Evolutionary conservation across 2,888 invertebrate genomes (phyloP).

Genomic region (Drosophila bunnanda): DNA sequence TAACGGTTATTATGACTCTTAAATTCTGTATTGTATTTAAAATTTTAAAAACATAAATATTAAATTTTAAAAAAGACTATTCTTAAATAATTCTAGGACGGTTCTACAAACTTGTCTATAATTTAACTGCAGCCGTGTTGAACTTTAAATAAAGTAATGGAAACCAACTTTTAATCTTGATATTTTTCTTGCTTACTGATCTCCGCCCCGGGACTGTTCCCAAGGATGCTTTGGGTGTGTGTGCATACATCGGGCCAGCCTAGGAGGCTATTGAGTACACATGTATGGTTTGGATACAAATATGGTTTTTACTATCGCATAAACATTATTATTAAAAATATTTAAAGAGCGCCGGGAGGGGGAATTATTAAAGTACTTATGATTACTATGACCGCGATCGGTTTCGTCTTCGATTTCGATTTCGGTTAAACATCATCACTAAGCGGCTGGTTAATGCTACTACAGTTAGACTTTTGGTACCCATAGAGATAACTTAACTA

Average conservation of each 20-base stretch:
- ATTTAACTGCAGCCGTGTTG: too few species aligned
- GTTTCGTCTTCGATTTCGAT: constrained; percentile 13
- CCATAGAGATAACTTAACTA: constrained; percentile 53
- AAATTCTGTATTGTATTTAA: too few species aligned
- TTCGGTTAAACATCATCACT: constrained; percentile 42
- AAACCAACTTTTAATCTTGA: too few species aligned
- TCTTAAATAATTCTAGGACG: too few species aligned
- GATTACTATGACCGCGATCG: constrained; percentile 45
- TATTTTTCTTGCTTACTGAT: too few species aligned
- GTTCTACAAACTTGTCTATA: too few species aligned
- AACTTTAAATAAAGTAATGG: too few species aligned
- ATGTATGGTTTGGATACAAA: constrained; percentile 23
- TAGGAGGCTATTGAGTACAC: constrained; percentile 32
- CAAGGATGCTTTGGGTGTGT: constrained; percentile 21
- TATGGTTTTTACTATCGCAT: constrained; percentile 34
- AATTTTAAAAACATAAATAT: too few species aligned
- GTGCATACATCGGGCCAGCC: constrained; percentile 31
- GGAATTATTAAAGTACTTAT: constrained; percentile 72
- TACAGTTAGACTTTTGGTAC: constrained; percentile 61
- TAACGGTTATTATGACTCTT: too few species aligned
- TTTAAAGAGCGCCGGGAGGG: constrained; percentile 69
- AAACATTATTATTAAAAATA: constrained; percentile 63
- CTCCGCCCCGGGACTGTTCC: constrained; percentile 26
- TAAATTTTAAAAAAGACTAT: too few species aligned
- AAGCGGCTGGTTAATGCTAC: constrained; percentile 50